Base-by-base conservation (phyloP, 1,140 invertebrate species). In the Diplogasteroides magnus region DNA sequence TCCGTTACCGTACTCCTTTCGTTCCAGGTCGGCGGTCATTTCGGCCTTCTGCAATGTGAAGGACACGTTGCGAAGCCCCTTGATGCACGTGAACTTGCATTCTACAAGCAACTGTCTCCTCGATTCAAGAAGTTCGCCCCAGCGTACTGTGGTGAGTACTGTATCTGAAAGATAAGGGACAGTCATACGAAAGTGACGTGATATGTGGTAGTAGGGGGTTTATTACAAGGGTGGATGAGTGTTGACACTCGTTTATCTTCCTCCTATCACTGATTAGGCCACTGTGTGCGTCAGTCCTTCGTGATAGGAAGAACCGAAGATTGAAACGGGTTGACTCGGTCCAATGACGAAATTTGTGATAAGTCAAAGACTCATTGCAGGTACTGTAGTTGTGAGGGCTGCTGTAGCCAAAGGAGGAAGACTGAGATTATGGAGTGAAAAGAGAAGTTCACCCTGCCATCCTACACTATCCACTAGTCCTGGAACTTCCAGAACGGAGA, bases 21-120 rank as follows among this genome's bases (percentile, higher is more conserved):
- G 27, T 67, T 83, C 31, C 77, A 81, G 68, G 80, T 82, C n/a
- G 80, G 80, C 29, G 80, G 80, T 1, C 80, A 82, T 71, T 81
- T 82, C 61, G 80, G 80, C 0, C 69, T 82, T 27, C 69, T 82
- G 6, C 68, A 61, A 48, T 81, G 78, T 31, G 64, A 60, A 26
- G 79, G 77, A 3, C 81, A 83, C 67, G 81, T 82, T 19, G 79
- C 76, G 31, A 82, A 82, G 63, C 80, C 81, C 11, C 64, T 81
- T 48, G 81, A 81, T 69, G 67, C 79, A 15, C 68, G 80, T 19
- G 80, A 82, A 68, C 74, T 71, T 63, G 74, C 73, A 15, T 82
- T 82, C 63, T 82, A 82, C 64, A 66, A 67, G 48, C 69, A 72
- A 66, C 73, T 82, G 58, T 65, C 71, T 61, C 37, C 58, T 2